These are phyloP conservation scores for Eptesicus fuscus DNA, from an alignment of 2,113 vertebrate species.

Conservation along the genomic window DNA sequence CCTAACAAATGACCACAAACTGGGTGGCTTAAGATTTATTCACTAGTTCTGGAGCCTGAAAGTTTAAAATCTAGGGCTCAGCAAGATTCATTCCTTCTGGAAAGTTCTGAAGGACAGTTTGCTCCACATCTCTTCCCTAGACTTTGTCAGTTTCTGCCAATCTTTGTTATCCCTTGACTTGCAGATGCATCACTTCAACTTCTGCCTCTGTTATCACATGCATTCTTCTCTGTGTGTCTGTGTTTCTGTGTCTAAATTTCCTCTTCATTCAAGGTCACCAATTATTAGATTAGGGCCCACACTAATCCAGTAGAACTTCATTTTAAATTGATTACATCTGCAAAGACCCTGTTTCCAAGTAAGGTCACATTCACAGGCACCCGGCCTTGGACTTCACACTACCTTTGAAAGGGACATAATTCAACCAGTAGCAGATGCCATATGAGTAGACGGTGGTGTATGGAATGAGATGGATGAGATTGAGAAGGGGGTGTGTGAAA, in stretches of 20 bases:
- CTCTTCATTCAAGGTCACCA: neutral
- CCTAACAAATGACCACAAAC: neutral
- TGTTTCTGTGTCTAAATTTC: neutral
- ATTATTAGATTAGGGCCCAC: neutral
- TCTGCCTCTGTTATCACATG: neutral
- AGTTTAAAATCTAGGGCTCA: neutral
- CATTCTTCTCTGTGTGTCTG: neutral
- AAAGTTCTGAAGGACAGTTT: neutral
- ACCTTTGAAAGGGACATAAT: neutral
- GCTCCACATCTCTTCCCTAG: neutral
- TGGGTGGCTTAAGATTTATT: neutral
- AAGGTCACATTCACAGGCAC: neutral
- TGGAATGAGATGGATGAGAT: neutral
- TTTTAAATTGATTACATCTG: neutral
- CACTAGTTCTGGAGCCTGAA: neutral
- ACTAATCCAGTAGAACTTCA: neutral
- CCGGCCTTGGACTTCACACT: neutral
- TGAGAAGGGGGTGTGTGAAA: neutral
- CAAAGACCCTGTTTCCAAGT: neutral
- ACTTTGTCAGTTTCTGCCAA: neutral
- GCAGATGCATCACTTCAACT: neutral
- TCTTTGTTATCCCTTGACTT: neutral
- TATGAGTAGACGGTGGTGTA: neutral
- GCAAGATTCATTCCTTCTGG: neutral
- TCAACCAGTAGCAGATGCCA: neutral